A percentile compares a stretch with the other conserved stretches of the same genome.
phyloP scores from a whole-genome alignment of 2,797 vertebrate genomes.

The Amazonetta brasiliensis region DNA sequence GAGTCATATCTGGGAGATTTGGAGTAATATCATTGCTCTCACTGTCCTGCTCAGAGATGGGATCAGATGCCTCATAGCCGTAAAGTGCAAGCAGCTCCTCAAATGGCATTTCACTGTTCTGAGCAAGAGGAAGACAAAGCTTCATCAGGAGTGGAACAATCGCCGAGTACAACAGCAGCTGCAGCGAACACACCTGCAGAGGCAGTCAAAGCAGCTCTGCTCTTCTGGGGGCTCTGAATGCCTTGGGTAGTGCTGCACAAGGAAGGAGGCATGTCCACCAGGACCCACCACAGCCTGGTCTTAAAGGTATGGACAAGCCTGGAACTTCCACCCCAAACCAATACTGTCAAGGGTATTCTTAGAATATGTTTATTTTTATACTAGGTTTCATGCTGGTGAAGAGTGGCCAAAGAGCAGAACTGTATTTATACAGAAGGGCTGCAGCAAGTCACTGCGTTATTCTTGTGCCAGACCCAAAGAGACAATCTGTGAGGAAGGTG shows the following conservation, averaged over 20 bases:
- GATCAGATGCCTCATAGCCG: conserved; percentile 88
- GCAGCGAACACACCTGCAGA: not conserved
- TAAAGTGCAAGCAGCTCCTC: conserved; percentile 93
- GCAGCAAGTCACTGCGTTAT: not conserved
- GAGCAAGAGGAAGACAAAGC: conserved; percentile 43
- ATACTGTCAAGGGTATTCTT: accelerated
- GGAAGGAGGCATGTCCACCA: not conserved
- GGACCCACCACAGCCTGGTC: not conserved
- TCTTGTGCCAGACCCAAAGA: not conserved
- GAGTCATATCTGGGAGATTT: conserved; percentile 87
- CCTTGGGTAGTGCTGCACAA: accelerated
- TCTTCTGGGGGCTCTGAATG: not conserved
- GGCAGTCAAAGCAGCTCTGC: conserved; percentile 7
- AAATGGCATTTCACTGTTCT: conserved; percentile 92
- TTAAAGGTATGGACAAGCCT: not conserved
- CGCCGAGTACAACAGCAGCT: not conserved
- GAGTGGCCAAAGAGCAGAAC: not conserved
- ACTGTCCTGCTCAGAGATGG: conserved; percentile 85
- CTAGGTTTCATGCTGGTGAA: not conserved
- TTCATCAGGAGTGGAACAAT: conserved; percentile 33
- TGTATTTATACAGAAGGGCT: not conserved
- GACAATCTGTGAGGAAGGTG: no score
- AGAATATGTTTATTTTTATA: not conserved
- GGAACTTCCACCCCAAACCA: not conserved
- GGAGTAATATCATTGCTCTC: conserved; percentile 83